phyloP scores from a whole-genome alignment of 2,888 invertebrate genomes.

The Nemoura dubitans region DNA sequence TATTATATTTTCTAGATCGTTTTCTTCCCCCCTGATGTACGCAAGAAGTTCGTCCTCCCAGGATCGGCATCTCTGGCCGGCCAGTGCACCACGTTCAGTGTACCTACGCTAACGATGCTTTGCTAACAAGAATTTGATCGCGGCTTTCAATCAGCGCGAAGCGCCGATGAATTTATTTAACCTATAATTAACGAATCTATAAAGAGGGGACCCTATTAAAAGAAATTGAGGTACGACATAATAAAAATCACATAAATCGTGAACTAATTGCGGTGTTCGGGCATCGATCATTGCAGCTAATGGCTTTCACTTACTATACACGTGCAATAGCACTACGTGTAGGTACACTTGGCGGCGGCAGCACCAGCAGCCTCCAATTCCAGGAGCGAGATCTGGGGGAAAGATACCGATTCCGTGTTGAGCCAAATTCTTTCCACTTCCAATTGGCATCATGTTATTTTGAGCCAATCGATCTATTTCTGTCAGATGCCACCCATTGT shows the following conservation, averaged over 20 bases:
- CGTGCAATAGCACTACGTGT: background rate
- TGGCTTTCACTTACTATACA: constrained; percentile 32
- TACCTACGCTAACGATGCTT: background rate
- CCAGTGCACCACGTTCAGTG: constrained; percentile 14
- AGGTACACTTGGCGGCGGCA: background rate
- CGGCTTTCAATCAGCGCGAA: constrained; percentile 34
- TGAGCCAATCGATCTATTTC: constrained; percentile 27
- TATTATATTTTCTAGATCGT: background rate
- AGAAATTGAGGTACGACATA: constrained; percentile 38
- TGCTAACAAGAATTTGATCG: constrained; percentile 29
- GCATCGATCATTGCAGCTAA: constrained; percentile 34
- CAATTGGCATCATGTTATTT: background rate
- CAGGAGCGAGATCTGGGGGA: constrained; percentile 32
- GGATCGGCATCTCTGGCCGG: background rate
- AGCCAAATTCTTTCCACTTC: background rate
- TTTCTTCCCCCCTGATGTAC: background rate
- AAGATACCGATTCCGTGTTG: constrained; percentile 7
- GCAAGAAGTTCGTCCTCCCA: background rate
- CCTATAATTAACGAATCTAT: constrained; percentile 42
- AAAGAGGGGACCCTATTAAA: constrained; percentile 37
- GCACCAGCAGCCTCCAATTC: constrained; percentile 15
- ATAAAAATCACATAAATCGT: constrained; percentile 42
- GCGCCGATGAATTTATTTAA: constrained; percentile 38
- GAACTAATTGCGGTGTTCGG: constrained; percentile 24
- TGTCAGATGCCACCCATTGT: constrained; percentile 21